These are phyloP conservation scores for Embiotoca jacksoni DNA, from an alignment of 2,113 vertebrate species.

Conservation along the genomic window DNA sequence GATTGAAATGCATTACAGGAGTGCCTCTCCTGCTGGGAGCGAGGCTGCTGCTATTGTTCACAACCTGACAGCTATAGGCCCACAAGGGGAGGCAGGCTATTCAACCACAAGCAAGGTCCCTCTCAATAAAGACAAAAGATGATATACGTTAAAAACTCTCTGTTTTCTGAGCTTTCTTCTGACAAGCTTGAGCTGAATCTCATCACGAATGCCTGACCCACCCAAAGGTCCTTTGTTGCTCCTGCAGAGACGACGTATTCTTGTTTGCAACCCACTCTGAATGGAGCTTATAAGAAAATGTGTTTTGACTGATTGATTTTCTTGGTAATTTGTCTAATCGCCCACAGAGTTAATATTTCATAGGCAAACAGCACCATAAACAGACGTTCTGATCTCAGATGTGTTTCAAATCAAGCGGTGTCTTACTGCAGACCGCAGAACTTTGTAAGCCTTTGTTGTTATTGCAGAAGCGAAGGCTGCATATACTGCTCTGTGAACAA, in stretches of 20 bases:
- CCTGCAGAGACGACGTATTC: constrained; percentile 30
- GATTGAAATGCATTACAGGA: constrained; percentile 80
- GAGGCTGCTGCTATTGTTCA: constrained; percentile 78
- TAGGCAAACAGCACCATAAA: constrained; percentile 50
- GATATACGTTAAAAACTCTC: constrained; percentile 52
- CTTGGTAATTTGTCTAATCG: constrained; percentile 50
- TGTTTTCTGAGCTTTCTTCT: constrained; percentile 51
- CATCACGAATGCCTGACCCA: constrained; percentile 52
- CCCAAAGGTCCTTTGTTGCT: constrained; percentile 42
- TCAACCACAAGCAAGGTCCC: constrained; percentile 57
- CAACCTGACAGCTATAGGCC: constrained; percentile 57
- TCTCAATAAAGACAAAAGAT: constrained; percentile 71
- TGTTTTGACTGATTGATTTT: constrained; percentile 50
- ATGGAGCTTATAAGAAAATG: constrained; percentile 50
- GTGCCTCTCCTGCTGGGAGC: constrained; percentile 64
- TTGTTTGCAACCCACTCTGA: constrained; percentile 46
- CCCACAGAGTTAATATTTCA: constrained; percentile 32
- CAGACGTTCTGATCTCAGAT: constrained; percentile 56
- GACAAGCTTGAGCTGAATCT: constrained; percentile 48
- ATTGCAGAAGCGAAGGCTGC: constrained; percentile 29
- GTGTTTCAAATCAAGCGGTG: constrained; percentile 55
- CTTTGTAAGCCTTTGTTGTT: constrained; percentile 62
- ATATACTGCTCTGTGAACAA: constrained; percentile 16
- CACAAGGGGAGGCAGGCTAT: constrained; percentile 51
- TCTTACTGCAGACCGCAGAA: constrained; percentile 47